A percentile compares a stretch with the other conserved stretches of the same genome.
Conservation (phyloP, 2,888 invertebrate species). For the Ornithoptera priamus region DNA sequence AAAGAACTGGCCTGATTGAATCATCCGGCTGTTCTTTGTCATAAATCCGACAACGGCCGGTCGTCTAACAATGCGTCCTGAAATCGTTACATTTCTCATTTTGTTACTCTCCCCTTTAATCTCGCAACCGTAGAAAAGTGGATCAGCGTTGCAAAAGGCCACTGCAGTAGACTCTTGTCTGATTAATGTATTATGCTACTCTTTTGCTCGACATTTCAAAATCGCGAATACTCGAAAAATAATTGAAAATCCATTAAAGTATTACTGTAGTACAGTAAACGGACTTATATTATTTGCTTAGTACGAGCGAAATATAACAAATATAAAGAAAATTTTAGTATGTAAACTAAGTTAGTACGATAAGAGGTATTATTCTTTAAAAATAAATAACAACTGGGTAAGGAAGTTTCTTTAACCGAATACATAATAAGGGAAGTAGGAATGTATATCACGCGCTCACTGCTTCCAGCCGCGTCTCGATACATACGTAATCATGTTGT, state of each 20-base stretch:
- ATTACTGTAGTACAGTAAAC: neutral
- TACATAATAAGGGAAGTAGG: slow-evolving; percentile 38
- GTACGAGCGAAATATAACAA: neutral
- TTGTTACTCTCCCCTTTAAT: slow-evolving; percentile 79
- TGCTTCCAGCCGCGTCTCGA: slow-evolving; percentile 34
- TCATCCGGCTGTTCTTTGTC: slow-evolving; percentile 79
- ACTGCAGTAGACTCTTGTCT: slow-evolving; percentile 70
- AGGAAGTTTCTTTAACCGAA: slow-evolving; percentile 40
- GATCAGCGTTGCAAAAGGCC: slow-evolving; percentile 77
- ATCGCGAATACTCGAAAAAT: slow-evolving; percentile 6
- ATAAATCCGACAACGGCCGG: slow-evolving; percentile 78
- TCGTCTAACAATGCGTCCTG: slow-evolving; percentile 77
- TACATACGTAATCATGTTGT: slow-evolving; percentile 42
- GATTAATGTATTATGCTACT: slow-evolving; percentile 70
- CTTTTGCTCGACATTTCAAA: slow-evolving; percentile 22
- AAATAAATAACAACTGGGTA: slow-evolving; percentile 40
- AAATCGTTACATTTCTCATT: slow-evolving; percentile 80
- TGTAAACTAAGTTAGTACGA: slow-evolving; percentile 30
- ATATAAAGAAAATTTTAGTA: neutral
- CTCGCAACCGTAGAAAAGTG: slow-evolving; percentile 79
- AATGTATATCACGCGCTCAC: slow-evolving; percentile 34
- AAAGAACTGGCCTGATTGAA: slow-evolving; percentile 78
- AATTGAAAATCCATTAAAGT: slow-evolving; percentile 12
- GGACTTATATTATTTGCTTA: slow-evolving; percentile 18
- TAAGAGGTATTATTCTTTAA: slow-evolving; percentile 38